These are phyloP conservation scores for Cheilosia variabilis DNA, from an alignment of 2,888 invertebrate genomes.

Conservation along the genomic window DNA sequence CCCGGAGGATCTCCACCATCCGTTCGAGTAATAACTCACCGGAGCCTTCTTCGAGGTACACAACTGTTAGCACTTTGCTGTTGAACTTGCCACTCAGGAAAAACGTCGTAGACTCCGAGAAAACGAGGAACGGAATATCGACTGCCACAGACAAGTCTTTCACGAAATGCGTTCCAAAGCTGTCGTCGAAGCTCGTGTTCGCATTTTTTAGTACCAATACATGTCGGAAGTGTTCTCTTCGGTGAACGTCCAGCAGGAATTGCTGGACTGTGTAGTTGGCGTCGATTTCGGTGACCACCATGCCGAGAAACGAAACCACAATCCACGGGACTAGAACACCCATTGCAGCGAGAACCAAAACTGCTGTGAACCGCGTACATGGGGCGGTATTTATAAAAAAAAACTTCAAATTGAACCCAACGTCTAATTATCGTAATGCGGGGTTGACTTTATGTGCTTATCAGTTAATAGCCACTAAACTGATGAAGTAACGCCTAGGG, in stretches of 20 bases:
- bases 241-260: conserved; percentile 30
- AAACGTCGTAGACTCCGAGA: conserved; percentile 77
- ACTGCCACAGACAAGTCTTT: conserved; percentile 41
- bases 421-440: neutral
- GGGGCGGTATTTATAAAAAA: conserved; percentile 14
- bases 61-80: conserved; percentile 76
- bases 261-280: conserved; percentile 8
- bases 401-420: neutral
- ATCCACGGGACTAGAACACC: neutral
- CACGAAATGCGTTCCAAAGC: conserved; percentile 26
- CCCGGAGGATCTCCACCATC: conserved; percentile 77
- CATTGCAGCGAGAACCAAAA: neutral
- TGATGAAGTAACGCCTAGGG: neutral
- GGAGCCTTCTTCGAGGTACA: conserved; percentile 76
- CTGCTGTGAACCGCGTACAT: neutral
- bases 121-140: conserved; percentile 77
- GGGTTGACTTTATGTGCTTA: neutral
- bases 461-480: neutral
- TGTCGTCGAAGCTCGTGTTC: neutral
- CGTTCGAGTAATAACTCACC: conserved; percentile 72
- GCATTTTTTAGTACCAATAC: conserved; percentile 27
- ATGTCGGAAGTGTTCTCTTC: conserved; percentile 14
- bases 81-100: conserved; percentile 76
- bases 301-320: neutral
- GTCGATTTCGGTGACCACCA: neutral